phyloP scores from a whole-genome alignment of 2,888 invertebrate genomes.

The Andrena marginata region DNA sequence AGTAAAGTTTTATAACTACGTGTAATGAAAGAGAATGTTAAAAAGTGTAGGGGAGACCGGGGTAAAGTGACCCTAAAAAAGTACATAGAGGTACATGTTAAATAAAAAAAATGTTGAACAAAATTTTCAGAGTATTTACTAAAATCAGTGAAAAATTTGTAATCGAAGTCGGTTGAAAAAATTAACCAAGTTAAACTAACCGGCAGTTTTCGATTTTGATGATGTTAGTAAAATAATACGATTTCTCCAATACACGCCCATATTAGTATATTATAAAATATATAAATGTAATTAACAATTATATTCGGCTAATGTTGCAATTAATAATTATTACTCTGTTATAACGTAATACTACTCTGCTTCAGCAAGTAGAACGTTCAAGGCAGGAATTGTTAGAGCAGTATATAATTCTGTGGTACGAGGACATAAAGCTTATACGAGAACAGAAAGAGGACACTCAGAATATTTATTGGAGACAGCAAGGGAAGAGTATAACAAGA shows the following conservation, averaged over 20 bases:
- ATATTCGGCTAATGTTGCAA: background rate
- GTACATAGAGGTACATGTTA: too few relatives aligned
- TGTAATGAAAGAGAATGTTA: too few relatives aligned
- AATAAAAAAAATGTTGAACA: too few relatives aligned
- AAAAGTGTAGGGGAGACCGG: too few relatives aligned
- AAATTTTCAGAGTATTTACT: too few relatives aligned
- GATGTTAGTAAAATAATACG: background rate
- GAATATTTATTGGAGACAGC: background rate
- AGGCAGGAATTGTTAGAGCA: constrained; percentile 3
- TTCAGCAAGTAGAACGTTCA: background rate
- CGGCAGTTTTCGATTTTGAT: background rate
- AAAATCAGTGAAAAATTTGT: too few relatives aligned
- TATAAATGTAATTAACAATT: background rate
- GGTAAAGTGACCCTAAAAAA: too few relatives aligned
- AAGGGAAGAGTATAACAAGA: background rate
- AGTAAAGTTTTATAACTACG: too few relatives aligned
- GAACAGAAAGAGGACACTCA: background rate
- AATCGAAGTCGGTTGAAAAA: too few relatives aligned
- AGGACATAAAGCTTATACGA: background rate
- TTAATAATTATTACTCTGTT: background rate
- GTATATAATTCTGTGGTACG: background rate
- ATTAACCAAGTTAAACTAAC: background rate
- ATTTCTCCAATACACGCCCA: background rate
- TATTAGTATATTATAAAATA: background rate
- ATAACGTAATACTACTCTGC: background rate